phyloP scores from a whole-genome alignment of 1,140 invertebrate genomes.

The Procambarus virginalis region DNA sequence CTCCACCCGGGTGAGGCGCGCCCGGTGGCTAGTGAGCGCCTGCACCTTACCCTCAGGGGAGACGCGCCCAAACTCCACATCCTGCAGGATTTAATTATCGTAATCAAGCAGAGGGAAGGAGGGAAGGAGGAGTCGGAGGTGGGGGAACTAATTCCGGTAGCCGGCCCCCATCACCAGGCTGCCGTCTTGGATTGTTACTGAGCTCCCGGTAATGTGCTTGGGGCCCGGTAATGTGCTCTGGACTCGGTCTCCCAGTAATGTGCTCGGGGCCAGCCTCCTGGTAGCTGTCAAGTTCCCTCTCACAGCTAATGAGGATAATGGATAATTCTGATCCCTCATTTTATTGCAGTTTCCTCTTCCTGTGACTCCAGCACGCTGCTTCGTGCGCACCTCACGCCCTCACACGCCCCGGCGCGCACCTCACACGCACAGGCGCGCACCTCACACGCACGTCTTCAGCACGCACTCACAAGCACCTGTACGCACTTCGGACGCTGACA shows the following conservation, averaged over 20 bases:
- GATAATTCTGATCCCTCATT: constrained; percentile 2
- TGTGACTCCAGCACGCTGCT: neutral
- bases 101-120: constrained; percentile 30
- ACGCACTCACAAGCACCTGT: too few relatives aligned
- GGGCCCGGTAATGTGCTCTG: too few relatives aligned
- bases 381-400: neutral
- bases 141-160: neutral
- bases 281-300: too few relatives aligned
- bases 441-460: too few relatives aligned
- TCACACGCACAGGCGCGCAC: constrained; percentile 1
- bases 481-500: too few relatives aligned
- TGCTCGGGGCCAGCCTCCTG: too few relatives aligned
- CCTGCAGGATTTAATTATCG: constrained; percentile 44
- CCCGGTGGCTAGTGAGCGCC: too few relatives aligned
- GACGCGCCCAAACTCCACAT: constrained; percentile 39
- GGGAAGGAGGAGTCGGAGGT: neutral
- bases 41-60: neutral
- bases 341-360: neutral
- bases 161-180: neutral
- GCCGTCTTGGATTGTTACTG: too few relatives aligned
- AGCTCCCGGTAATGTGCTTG: too few relatives aligned
- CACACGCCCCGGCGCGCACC: neutral
- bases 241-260: too few relatives aligned
- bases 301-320: constrained; percentile 17
- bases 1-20: too few relatives aligned